Base-by-base conservation (phyloP, 53 echinoderm and acorn worm genomes). In the Glandiceps talaboti region DNA sequence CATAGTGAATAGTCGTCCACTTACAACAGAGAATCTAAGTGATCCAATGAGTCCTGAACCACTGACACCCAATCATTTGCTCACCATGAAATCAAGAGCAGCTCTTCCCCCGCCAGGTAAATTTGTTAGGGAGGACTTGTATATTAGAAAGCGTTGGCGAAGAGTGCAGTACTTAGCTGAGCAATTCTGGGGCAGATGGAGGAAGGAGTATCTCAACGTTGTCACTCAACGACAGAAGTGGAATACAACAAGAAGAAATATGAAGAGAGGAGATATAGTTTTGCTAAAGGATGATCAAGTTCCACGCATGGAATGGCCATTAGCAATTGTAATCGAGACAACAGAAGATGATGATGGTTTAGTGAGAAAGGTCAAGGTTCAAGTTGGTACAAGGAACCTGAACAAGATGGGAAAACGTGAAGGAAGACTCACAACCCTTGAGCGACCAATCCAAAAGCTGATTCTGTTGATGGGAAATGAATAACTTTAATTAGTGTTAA, bases 111-210 rank as follows among this genome's bases (percentile, higher is more conserved):
- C n/a, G n/a, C n/a, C 88, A 45, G 88, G 88, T 28, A 27, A 76
- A 28, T 85, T 88, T 32, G 77, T 33, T n/a, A n/a, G 1, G 26
- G 33, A 64, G 10, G 88, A 88, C 31, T n/a, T 88, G 78, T 88
- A 88, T 76, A 31, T 83, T 30, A 14, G 80, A 74, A 89, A 85
- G 77, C 75, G 82, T 26, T 89, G 89, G 89, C 79, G 85, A 82
- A 78, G 82, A 31, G 82, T 88, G 0, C 88, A 88, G 32, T 88
- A 73, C 76, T 32, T 84, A 1, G 27, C 81, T 0, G 84, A 88
- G 33, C 84, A 84, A 74, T 87, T 87, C 72, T 84, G 88, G 88
- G 75, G 79, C 1, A 83, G 89, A n/a, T 89, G 89, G 89, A 76
- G 81, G 26, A 86, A 86, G 29, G 89, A 89, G 30, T 89, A 89